Conservation (phyloP, 92 coral and sea anemone genomes). For the Epizoanthus scotinus region DNA sequence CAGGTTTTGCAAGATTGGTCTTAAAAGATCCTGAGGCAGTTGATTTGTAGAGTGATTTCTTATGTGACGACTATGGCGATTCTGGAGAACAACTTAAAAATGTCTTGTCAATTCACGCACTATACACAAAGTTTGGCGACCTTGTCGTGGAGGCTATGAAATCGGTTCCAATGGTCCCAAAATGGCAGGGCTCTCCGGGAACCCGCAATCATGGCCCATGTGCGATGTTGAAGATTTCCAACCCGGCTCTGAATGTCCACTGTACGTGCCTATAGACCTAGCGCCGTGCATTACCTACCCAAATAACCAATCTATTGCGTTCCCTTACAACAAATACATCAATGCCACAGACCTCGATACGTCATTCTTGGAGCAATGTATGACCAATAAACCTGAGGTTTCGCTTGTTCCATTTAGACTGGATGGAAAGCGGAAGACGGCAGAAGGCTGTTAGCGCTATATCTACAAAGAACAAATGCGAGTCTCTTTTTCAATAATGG, state of each 20-base stretch:
- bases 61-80: slow-evolving; percentile 9
- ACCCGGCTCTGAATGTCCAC: slow-evolving; percentile 11
- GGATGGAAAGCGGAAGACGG: not conserved
- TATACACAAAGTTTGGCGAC: not conserved
- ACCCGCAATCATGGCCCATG: slow-evolving; percentile 35
- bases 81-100: not conserved
- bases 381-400: slow-evolving; percentile 11
- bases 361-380: slow-evolving; percentile 15
- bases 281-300: slow-evolving; percentile 41
- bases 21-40: slow-evolving; percentile 23
- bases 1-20: slow-evolving; percentile 29
- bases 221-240: slow-evolving; percentile 34
- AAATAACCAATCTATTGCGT: not conserved
- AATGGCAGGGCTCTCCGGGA: slow-evolving; percentile 28
- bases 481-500: slow-evolving; percentile 39
- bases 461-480: slow-evolving; percentile 41
- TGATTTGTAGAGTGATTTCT: slow-evolving; percentile 38
- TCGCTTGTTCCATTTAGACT: slow-evolving; percentile 31
- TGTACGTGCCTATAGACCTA: slow-evolving; percentile 33
- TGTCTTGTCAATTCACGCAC: slow-evolving; percentile 21
- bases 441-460: not conserved
- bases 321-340: slow-evolving; percentile 28
- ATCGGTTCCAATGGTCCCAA: slow-evolving; percentile 20
- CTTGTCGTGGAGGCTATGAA: slow-evolving; percentile 39
- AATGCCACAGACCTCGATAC: not conserved